Conservation (phyloP, 2,797 vertebrate species). For the Psittacula derbiana region DNA sequence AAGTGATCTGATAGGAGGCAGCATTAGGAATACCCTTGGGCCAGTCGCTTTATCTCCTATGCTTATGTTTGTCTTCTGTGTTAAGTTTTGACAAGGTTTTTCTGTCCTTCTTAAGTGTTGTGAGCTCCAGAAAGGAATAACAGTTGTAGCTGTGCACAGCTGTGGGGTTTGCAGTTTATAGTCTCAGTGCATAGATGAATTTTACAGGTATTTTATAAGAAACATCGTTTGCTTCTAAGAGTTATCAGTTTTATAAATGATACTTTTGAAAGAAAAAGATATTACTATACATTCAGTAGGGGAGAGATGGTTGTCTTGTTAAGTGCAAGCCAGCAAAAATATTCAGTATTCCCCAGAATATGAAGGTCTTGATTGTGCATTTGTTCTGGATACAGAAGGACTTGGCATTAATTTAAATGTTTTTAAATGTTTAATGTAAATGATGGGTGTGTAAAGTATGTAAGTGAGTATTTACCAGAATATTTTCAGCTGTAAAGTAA, state of each 20-base stretch:
- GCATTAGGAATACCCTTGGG: constrained; percentile 21
- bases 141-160: neutral
- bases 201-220: neutral
- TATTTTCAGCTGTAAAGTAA: constrained; percentile 26
- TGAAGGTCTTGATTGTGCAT: neutral
- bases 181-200: neutral
- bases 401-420: neutral
- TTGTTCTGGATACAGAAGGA: neutral
- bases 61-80: constrained; percentile 30
- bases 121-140: neutral
- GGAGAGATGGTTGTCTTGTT: neutral
- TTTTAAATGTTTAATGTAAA: neutral
- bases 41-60: neutral
- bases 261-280: neutral
- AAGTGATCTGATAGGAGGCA: neutral
- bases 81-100: constrained; percentile 29
- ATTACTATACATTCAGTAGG: neutral
- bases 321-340: neutral
- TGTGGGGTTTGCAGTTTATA: neutral
- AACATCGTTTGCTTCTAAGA: neutral
- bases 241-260: neutral
- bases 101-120: neutral
- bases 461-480: neutral
- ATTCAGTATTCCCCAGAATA: neutral
- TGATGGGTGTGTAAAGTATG: neutral